Conservation (phyloP, 2,113 vertebrate species). For the Macquaria ambigua region DNA sequence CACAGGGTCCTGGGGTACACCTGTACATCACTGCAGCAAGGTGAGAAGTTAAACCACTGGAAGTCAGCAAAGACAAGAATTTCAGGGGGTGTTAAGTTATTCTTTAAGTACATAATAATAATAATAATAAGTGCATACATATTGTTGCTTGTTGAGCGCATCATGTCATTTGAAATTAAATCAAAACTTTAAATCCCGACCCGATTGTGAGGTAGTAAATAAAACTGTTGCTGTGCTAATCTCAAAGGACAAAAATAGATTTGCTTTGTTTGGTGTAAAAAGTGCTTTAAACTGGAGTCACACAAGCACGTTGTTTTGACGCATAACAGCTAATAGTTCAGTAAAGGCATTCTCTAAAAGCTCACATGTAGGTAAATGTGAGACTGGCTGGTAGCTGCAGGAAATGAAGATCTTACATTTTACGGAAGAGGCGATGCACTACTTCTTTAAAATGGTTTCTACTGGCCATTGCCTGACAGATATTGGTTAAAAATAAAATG, state of each 20-base stretch:
- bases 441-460: constrained; percentile 64
- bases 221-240: not conserved
- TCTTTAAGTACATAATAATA: too few species aligned
- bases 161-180: not conserved
- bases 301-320: constrained; percentile 12
- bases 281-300: not conserved
- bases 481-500: constrained; percentile 51
- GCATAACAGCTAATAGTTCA: not conserved
- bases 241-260: not conserved
- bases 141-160: not conserved
- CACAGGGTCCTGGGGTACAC: not conserved
- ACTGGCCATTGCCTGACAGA: constrained; percentile 24
- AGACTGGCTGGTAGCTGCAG: not conserved
- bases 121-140: not conserved
- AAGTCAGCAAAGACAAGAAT: not conserved
- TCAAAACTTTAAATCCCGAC: not conserved
- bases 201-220: not conserved
- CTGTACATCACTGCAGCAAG: not conserved
- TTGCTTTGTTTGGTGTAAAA: not conserved
- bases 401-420: constrained; percentile 25
- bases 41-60: not conserved
- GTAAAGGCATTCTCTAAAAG: not conserved
- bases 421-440: constrained; percentile 48
- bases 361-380: not conserved
- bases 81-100: not conserved